phyloP scores from a whole-genome alignment of 2,888 invertebrate species.

The Steinernema hermaphroditum region DNA sequence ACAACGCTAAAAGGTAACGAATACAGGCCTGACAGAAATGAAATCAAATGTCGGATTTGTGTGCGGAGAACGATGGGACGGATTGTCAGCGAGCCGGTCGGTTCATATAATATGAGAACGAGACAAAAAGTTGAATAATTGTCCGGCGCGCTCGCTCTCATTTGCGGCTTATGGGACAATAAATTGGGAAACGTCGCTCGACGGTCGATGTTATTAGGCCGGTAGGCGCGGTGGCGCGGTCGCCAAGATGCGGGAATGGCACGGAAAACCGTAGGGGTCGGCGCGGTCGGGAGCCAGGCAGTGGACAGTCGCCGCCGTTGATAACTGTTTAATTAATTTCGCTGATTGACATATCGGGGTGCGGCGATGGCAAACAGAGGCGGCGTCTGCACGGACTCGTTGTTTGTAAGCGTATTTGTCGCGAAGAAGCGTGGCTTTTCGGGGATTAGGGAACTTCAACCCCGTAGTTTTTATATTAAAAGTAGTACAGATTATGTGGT shows the following conservation, averaged over 20 bases:
- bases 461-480: too few species aligned
- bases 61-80: not conserved
- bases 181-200: constrained; percentile 22
- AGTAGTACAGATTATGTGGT: too few species aligned
- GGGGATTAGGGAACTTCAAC: too few species aligned
- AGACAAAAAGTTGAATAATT: constrained; percentile 28
- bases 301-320: not conserved
- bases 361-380: not conserved
- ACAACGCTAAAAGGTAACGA: not conserved
- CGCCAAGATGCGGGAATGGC: constrained; percentile 21
- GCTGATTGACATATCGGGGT: not conserved
- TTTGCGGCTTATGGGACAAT: constrained; percentile 21
- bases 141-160: constrained; percentile 22
- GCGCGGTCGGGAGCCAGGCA: not conserved
- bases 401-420: too few species aligned
- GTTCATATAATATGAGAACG: constrained; percentile 15
- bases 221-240: not conserved
- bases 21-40: not conserved
- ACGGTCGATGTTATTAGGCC: constrained; percentile 19
- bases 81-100: not conserved
- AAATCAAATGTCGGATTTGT: not conserved
- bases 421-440: too few species aligned
- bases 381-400: too few species aligned
- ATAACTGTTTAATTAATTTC: constrained; percentile 5
- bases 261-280: not conserved